phyloP scores from a whole-genome alignment of 2,888 invertebrate species.

The Penaeus monodon region DNA sequence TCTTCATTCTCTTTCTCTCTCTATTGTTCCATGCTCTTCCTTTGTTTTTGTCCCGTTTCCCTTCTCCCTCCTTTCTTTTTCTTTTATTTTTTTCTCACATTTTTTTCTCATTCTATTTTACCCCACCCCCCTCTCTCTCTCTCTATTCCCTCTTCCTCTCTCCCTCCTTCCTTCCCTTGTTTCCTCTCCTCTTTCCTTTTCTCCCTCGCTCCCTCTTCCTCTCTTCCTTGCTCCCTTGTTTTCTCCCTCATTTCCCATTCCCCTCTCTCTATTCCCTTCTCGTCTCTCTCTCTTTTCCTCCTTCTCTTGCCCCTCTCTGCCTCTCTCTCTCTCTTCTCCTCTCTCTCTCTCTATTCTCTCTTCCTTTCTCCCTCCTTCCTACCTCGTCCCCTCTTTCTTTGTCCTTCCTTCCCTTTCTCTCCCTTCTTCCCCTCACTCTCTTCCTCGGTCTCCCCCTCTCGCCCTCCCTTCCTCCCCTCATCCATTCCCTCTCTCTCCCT shows the following conservation, averaged over 20 bases:
- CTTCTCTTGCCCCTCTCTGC: background rate
- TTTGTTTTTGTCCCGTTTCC: background rate
- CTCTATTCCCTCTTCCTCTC: background rate
- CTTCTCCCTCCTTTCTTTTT: background rate
- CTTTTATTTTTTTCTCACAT: background rate
- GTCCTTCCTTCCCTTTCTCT: background rate
- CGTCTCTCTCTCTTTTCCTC: background rate
- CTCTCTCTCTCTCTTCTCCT: background rate
- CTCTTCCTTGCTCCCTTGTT: background rate
- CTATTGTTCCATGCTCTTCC: too few species aligned
- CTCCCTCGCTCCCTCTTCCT: background rate
- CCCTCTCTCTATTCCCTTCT: background rate
- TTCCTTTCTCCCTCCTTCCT: too few species aligned
- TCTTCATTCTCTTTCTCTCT: background rate
- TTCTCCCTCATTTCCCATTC: background rate
- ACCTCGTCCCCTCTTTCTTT: background rate
- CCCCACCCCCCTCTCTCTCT: background rate
- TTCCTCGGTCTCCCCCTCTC: background rate
- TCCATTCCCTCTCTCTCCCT: too few species aligned
- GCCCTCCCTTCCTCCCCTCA: rapidly evolving
- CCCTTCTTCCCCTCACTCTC: background rate
- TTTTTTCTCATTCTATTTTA: background rate
- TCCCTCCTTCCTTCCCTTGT: background rate
- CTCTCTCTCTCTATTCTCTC: background rate
- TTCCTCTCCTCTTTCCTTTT: background rate